Evolutionary conservation across 1,140 invertebrate species (phyloP), one percentile per base, ranked within the genome.

Genomic region (Magallana gigas): DNA sequence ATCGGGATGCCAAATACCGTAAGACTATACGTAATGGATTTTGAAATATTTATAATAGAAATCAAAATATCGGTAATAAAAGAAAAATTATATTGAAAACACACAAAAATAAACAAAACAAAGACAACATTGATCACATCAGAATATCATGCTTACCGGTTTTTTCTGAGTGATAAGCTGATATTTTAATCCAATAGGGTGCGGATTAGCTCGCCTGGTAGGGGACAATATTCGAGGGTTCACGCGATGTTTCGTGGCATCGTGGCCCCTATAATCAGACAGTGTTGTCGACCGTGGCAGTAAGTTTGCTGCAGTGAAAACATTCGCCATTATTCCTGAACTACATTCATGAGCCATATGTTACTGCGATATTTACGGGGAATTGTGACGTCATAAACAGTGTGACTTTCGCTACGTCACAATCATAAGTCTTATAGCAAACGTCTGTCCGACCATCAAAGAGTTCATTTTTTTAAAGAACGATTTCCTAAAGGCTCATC

Each of bases 1-100:
- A 83, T 88, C 76, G 4, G 88, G 88, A 80, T 88, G 88, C 88
- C 88, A 88, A 56, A 88, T 88, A 14, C 88, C 88, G 59, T 88
- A 88, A 8, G 80, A 57, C 88, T 88, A 14, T 7, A 83, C 64
- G 9, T 8, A 64, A 83, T 48, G 60, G 16, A 16, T 29, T 23
- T 29, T 12, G 11, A 3, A 76, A 76, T 76, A 23, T 76, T 9
- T 6, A 9, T 76, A 36, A 76, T 16, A 76, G 18, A 16, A 76
- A 76, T 16, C 62, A 4, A 64, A 14, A 14, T 18, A 18, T 23
- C 23, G 3, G 62, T 5, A 64, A 16, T 16, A 64, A 18, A 16
- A 14, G 2, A 18, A 64, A 18, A 64, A 5, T 64, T 64, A 64
- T 2, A 64, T 14, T 64, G 62, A 64, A 16, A 64, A 64, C 14